phyloP scores from a whole-genome alignment of 2,888 invertebrate genomes.

The Trachelus troglodyta region DNA sequence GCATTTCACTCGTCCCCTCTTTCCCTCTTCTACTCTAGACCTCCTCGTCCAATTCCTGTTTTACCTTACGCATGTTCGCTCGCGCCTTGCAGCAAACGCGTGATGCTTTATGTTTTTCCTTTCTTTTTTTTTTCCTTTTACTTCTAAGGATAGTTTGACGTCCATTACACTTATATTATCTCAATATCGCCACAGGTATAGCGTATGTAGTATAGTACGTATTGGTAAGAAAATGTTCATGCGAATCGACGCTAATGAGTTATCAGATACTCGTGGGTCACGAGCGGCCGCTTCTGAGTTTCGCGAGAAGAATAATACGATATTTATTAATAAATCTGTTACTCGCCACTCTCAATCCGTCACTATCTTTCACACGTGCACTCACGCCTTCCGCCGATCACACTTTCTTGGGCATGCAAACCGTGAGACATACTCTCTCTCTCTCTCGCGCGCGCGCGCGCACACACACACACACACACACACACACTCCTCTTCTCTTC shows the following conservation, averaged over 20 bases:
- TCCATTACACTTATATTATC: neutral
- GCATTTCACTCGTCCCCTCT: neutral
- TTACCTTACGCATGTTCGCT: neutral
- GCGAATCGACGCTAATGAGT: neutral
- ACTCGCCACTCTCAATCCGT: conserved; percentile 18
- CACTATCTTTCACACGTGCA: neutral
- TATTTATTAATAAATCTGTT: conserved; percentile 42
- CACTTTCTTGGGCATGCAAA: neutral
- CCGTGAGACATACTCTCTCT: too few relatives aligned
- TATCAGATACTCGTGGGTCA: too few relatives aligned
- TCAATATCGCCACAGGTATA: neutral
- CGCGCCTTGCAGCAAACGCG: neutral
- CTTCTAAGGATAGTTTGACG: neutral
- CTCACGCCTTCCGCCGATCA: neutral
- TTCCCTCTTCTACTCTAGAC: neutral
- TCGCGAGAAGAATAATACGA: too few relatives aligned
- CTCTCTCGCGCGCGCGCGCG: too few relatives aligned
- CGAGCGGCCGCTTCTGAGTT: too few relatives aligned
- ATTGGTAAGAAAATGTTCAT: neutral
- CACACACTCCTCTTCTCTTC: neutral
- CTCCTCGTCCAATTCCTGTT: neutral
- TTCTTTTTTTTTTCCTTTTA: neutral
- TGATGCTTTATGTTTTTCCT: neutral
- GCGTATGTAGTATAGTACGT: neutral
- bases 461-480: too few relatives aligned